Evolutionary conservation across 2,797 vertebrate genomes (phyloP), one percentile per base, ranked within the genome.

Genomic region (Nannoperca obscura): DNA sequence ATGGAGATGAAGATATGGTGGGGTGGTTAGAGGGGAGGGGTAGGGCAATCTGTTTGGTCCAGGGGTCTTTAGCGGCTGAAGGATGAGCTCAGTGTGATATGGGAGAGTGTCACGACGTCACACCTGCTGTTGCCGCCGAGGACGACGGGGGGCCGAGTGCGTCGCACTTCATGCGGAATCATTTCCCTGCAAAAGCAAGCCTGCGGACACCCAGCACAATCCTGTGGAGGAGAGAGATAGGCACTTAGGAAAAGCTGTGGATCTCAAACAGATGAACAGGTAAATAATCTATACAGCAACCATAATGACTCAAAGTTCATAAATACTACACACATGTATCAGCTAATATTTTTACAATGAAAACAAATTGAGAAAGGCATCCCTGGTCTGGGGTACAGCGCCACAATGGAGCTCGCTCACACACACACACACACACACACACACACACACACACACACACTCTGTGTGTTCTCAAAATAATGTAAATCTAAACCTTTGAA

Each of bases 111-210:
- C 81, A 83, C 86, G 95, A 95, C 95, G 94, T 97, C 95, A 96
- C 96, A 96, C 97, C 96, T 95, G 96, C 96, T 96, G 95, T 96
- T 95, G 93, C 82, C 90, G 95, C 92, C 92, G 80, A 85, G 81
- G 86, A 86, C 88, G 89, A 92, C 92, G 72, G 91, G 90, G 90
- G 92, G 91, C 86, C 90, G 88, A 92, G 89, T 88, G 93, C 92
- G 94, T 95, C 92, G 95, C 92, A 94, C 96, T 98, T 98, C 98
- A 99, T 99, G 97, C 84, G 98, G 98, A 97, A 99, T 99, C 98
- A 99, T 99, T 96, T 98, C 98, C 96, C 93, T 94, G 91, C 91
- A 92, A 97, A 94, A 93, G 89, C 91, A 83, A 95, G 95, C 88
- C 93, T 95, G 95, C 88, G 90, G 90, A 87, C 95, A 92, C 93